These are phyloP conservation scores for Dipodomys spectabilis DNA, from an alignment of 2,113 vertebrate species.

Conservation along the genomic window DNA sequence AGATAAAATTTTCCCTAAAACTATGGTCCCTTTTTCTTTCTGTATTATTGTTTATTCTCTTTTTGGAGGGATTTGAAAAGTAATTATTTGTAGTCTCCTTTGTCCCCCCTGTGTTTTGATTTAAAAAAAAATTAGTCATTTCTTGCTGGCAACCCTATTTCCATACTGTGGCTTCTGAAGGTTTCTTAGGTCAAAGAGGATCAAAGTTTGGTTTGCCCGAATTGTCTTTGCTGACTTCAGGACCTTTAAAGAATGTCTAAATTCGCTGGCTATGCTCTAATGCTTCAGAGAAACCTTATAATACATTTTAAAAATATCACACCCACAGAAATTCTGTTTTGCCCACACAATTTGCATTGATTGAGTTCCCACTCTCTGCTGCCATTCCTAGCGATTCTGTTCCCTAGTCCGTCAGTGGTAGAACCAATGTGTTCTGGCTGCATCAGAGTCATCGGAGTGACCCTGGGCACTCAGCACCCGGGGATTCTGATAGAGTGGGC, in stretches of 20 bases:
- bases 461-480: not conserved
- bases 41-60: not conserved
- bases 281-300: conserved; percentile 71
- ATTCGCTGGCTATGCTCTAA: conserved; percentile 75
- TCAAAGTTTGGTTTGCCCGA: not conserved
- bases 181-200: not conserved
- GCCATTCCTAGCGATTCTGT: conserved; percentile 61
- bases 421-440: not conserved
- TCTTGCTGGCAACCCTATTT: not conserved
- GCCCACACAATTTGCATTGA: conserved; percentile 81
- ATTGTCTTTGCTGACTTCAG: conserved; percentile 48
- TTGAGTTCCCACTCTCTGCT: conserved; percentile 76
- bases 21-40: not conserved
- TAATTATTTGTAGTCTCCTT: not conserved
- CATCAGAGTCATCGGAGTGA: not conserved
- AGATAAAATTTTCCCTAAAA: conserved; percentile 21
- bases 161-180: not conserved
- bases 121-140: not conserved
- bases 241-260: conserved; percentile 62
- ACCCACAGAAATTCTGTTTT: conserved; percentile 80
- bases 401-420: not conserved
- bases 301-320: conserved; percentile 79
- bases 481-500: not conserved
- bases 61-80: not conserved
- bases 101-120: not conserved